Evolutionary conservation across 1,140 invertebrate species (phyloP).

Genomic region (Hypsibius dujardini): DNA sequence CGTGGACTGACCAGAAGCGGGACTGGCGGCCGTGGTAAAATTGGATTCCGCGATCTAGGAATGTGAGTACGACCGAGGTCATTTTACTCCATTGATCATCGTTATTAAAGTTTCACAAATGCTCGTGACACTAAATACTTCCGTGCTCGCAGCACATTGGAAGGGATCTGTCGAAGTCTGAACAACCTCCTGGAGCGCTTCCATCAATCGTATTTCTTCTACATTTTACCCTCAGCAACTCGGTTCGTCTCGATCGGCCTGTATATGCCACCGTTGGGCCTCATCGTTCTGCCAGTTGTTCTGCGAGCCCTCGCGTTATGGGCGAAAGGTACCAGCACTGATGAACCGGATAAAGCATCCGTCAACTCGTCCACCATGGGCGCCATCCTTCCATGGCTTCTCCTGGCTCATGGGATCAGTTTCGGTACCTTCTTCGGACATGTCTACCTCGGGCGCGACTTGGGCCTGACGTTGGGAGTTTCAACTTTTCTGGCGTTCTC

Average conservation of each 20-base stretch:
- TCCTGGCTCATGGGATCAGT: background rate
- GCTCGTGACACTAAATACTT: too few species aligned
- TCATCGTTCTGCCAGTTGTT: constrained; percentile 54
- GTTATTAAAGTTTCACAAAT: too few species aligned
- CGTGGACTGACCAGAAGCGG: background rate
- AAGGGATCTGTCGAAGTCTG: constrained; percentile 74
- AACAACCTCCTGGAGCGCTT: constrained; percentile 91
- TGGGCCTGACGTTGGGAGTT: too few species aligned
- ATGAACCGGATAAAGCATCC: background rate
- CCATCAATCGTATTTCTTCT: constrained; percentile 96
- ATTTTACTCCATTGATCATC: too few species aligned
- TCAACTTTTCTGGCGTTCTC: too few species aligned
- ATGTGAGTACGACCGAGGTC: background rate
- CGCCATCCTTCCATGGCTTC: background rate
- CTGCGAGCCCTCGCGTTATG: constrained; percentile 58
- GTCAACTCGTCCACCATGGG: background rate
- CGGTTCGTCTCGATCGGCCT: constrained; percentile 82
- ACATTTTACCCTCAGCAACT: constrained; percentile 68
- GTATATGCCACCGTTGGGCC: constrained; percentile 69
- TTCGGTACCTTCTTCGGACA: background rate
- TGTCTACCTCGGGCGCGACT: background rate
- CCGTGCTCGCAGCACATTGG: constrained; percentile 44
- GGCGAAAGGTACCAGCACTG: constrained; percentile 25
- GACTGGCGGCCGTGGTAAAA: background rate
- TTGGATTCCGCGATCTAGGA: background rate